These are phyloP conservation scores for Lathamus discolor DNA, from an alignment of 2,113 vertebrate genomes.

Conservation along the genomic window DNA sequence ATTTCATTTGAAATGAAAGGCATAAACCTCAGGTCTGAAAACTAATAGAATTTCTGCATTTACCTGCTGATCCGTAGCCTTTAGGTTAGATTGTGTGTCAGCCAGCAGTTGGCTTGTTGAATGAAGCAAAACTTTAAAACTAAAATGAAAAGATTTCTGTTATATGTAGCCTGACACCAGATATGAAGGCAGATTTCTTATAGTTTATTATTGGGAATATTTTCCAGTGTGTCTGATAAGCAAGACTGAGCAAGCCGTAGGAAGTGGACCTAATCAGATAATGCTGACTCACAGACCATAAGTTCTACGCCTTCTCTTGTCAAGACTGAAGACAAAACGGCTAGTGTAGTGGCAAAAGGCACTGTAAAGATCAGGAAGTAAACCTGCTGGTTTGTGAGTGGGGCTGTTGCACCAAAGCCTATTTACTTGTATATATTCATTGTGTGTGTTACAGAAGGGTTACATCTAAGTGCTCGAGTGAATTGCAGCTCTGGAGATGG, in stretches of 20 bases:
- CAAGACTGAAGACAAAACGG: neutral
- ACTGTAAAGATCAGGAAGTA: neutral
- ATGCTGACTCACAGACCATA: slow-evolving; percentile 50
- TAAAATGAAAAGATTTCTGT: slow-evolving; percentile 75
- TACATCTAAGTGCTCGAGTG: neutral
- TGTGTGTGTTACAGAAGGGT: neutral
- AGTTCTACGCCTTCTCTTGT: slow-evolving; percentile 1
- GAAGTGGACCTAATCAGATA: slow-evolving; percentile 56
- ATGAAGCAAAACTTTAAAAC: slow-evolving; percentile 73
- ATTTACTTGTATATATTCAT: neutral
- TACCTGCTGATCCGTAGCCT: slow-evolving; percentile 76
- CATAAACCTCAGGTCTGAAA: slow-evolving; percentile 71
- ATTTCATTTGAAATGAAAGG: slow-evolving; percentile 79
- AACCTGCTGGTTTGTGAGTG: neutral
- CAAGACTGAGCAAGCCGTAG: slow-evolving; percentile 34
- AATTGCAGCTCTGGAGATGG: neutral
- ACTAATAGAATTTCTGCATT: slow-evolving; percentile 80
- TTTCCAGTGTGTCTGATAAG: slow-evolving; percentile 67
- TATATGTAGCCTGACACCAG: slow-evolving; percentile 50
- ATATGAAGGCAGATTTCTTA: slow-evolving; percentile 61
- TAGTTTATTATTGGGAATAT: slow-evolving; percentile 69
- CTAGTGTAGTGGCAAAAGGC: neutral
- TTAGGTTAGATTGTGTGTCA: slow-evolving; percentile 72
- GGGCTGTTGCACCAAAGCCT: neutral
- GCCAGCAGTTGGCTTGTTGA: slow-evolving; percentile 62